Percentiles rank a stretch among this genome's conserved stretches.
Evolutionary conservation across 1,140 invertebrate genomes (phyloP).

Genomic region (Contarinia nasturtii): DNA sequence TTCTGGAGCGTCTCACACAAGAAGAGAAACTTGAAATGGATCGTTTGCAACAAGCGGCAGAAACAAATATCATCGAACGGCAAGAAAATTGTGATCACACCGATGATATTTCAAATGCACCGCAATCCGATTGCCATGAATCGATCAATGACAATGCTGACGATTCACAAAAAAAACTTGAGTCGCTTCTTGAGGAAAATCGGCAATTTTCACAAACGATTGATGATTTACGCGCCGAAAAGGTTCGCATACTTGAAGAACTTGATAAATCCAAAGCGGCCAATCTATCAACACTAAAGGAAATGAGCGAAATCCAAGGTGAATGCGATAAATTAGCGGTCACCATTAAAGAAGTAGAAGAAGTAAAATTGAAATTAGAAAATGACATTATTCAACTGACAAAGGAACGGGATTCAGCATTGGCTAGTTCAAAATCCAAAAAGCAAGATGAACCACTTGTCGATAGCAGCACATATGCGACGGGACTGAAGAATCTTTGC

Average conservation of each 20-base stretch:
- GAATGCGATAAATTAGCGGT: constrained; percentile 8
- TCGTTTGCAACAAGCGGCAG: constrained; percentile 26
- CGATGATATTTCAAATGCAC: constrained; percentile 1
- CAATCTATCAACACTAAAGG: constrained; percentile 19
- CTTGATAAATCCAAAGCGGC: constrained; percentile 27
- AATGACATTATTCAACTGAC: constrained; percentile 6
- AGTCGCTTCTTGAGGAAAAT: constrained; percentile 39
- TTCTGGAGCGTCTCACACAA: constrained; percentile 40
- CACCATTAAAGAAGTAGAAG: constrained; percentile 9
- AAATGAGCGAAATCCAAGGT: constrained; percentile 11
- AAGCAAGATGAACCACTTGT: no score
- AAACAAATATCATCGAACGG: not conserved
- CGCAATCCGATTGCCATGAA: constrained; percentile 20
- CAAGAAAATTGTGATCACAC: constrained; percentile 7
- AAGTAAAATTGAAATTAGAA: constrained; percentile 6
- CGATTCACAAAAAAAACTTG: constrained; percentile 44
- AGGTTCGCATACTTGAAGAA: constrained; percentile 28
- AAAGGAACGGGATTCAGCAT: not conserved
- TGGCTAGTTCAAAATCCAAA: not conserved
- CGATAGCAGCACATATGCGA: not conserved
- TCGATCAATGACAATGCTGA: constrained; percentile 30
- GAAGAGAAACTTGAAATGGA: constrained; percentile 38
- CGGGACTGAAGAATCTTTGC: constrained; percentile 6
- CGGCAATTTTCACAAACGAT: constrained; percentile 48
- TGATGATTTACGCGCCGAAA: constrained; percentile 38